phyloP scores from a whole-genome alignment of 2,797 vertebrate genomes.

The Acomys russatus region DNA sequence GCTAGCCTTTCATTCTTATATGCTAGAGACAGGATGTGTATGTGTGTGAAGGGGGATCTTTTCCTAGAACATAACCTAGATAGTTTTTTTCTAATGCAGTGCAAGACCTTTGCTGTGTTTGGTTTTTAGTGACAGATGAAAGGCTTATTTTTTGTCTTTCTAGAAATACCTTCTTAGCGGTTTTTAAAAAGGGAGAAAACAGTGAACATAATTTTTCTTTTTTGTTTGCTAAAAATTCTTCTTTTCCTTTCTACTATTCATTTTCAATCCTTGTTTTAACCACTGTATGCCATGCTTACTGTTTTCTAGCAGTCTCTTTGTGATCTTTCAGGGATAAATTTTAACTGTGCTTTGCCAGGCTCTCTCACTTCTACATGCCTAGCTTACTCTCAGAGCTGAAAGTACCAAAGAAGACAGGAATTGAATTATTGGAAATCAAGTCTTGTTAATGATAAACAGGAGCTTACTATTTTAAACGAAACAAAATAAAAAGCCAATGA shows the following conservation, averaged over 20 bases:
- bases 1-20: not conserved
- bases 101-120: conserved; percentile 20
- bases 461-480: conserved; percentile 57
- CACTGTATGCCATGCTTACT: not conserved
- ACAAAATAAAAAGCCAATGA: conserved; percentile 46
- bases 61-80: conserved; percentile 46
- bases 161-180: conserved; percentile 58
- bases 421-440: conserved; percentile 19
- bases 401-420: not conserved
- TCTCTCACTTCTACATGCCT: not conserved
- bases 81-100: not conserved
- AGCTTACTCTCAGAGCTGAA: not conserved
- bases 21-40: not conserved
- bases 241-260: not conserved
- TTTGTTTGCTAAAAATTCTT: not conserved
- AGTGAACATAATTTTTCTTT: not conserved
- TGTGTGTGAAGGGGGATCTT: not conserved
- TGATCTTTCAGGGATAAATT: not conserved
- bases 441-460: not conserved
- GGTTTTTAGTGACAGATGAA: conserved; percentile 38
- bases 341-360: not conserved
- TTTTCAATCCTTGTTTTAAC: not conserved
- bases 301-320: conserved; percentile 29
- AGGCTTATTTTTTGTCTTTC: not conserved
- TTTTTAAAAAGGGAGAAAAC: not conserved